Base-by-base conservation (phyloP, 2,888 invertebrate genomes). In the Mantis religiosa region DNA sequence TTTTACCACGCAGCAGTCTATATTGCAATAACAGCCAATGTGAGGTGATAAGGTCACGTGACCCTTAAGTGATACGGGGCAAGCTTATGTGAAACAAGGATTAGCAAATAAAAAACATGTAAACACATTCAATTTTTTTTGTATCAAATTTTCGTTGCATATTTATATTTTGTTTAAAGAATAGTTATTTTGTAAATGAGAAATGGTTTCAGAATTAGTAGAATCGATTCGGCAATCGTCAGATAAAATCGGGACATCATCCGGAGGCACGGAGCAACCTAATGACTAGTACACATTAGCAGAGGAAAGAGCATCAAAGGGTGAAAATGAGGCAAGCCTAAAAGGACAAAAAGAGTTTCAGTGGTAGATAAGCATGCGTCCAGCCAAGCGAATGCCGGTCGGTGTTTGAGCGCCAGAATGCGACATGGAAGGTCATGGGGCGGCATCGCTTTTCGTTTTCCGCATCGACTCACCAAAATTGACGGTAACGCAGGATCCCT, bases 381-480 rank as follows among this genome's bases (percentile, higher is more conserved):
- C 86, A 81, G 28, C 81, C 28, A 71, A 87, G 87, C 82, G 34
- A 14, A 71, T 71, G 54, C 54, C 54, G 82, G 41, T 9, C 28
- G 30, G 86, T 81, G 86, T 86, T 86, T 86, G 86, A 28, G 82
- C 82, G 41, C 15, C 82, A 87, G 82, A 87, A 87, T 41, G 34
- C 87, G 54, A 87, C 87, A 87, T 82, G 12, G 54, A 71, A 71
- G 54, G 54, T 71, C 54, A 71, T 71, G 54, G 54, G 54, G 87
- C 87, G 87, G 87, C 87, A 82, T 82, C 82, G 81, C 30, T 82
- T 87, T 87, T 87, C 87, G 82, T 87, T 87, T 87, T 82, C 28
- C 87, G 87, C 87, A 27, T 87, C 82, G 87, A 82, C 87, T 82
- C 27, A 87, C 82, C 87, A 82, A 87, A 82, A 87, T 28, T 54